Evolutionary conservation across 2,888 invertebrate species (phyloP), one percentile per base, ranked within the genome.

Genomic region (Drosophila nigricruria): DNA sequence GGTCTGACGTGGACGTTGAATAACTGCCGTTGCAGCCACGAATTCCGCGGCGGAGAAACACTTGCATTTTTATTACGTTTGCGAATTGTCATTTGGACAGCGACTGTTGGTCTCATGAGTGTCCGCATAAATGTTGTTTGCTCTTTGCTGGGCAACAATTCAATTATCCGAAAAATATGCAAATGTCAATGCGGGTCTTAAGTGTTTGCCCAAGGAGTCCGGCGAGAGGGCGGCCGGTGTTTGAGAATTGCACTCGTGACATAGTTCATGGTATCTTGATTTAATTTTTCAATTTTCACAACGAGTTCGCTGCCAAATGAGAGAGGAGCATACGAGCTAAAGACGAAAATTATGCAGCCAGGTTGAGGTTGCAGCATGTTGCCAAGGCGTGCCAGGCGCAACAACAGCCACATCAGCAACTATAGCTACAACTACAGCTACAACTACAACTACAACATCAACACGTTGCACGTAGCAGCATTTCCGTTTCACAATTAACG

Each of bases 101-200:
- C 79, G 77, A 77, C 80, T 67, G 70, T 81, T 82, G 88, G 87
- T 83, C 89, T 77, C 77, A 77, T 77, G 78, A 77, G 77, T 90
- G 90, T 90, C 87, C 89, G 86, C 89, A 90, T 90, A 89, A 90
- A 91, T 88, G 91, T 81, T 90, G 83, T 74, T 74, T 71, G 72
- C 83, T 69, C 73, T 78, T 73, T 79, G 76, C 83, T 83, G 87
- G 79, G 88, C 91, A 90, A 90, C 91, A 90, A 90, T 91, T 91
- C 90, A 91, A 91, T 91, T 89, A 90, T 82, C 81, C 63, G 81
- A 79, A 81, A 63, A 61, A 77, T 77, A 88, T 90, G 80, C 83
- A 90, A 81, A 89, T 88, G 76, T 65, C 79, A 82, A 83, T 77
- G 77, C 78, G 73, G 77, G 77, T 25, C 56, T 77, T 47, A 77